Percentiles rank a stretch among this genome's conserved stretches.
Evolutionary conservation across 2,797 vertebrate genomes (phyloP).

Genomic region (Nyctalus aviator): DNA sequence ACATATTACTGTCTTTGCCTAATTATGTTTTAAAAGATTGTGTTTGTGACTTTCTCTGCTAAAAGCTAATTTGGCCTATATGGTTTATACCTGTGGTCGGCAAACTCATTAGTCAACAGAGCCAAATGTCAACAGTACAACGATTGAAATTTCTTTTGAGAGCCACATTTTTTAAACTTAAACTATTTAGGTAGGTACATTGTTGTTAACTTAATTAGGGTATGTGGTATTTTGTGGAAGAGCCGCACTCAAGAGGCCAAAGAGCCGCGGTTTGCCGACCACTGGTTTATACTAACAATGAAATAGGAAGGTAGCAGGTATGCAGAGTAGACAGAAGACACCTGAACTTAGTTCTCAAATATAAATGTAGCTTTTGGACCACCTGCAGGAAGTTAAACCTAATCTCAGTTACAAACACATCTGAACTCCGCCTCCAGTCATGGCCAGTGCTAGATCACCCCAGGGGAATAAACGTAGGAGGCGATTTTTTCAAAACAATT

Average conservation of each 20-base stretch:
- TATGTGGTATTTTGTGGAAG: no score
- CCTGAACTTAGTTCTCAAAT: background rate
- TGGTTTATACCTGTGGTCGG: no score
- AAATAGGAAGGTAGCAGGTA: background rate
- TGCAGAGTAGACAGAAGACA: background rate
- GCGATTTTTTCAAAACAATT: conserved; percentile 51
- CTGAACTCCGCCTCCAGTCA: background rate
- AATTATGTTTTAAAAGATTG: background rate
- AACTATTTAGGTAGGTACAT: no score
- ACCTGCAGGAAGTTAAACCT: background rate
- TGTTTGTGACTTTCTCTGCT: background rate
- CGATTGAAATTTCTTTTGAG: no score
- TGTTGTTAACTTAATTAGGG: no score
- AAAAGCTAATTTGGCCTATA: background rate
- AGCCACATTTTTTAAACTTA: no score
- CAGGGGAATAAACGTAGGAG: conserved; percentile 41
- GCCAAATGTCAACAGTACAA: no score
- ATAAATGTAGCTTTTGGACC: background rate
- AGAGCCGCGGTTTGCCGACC: no score
- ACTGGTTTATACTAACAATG: background rate
- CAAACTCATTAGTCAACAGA: no score
- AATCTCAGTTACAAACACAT: conserved; percentile 64
- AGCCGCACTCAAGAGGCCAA: no score
- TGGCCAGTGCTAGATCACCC: background rate
- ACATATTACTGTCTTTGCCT: background rate